Percentiles rank a stretch among this genome's conserved stretches.
phyloP scores from a whole-genome alignment of 2,888 invertebrate genomes.

The Tipula helvola region DNA sequence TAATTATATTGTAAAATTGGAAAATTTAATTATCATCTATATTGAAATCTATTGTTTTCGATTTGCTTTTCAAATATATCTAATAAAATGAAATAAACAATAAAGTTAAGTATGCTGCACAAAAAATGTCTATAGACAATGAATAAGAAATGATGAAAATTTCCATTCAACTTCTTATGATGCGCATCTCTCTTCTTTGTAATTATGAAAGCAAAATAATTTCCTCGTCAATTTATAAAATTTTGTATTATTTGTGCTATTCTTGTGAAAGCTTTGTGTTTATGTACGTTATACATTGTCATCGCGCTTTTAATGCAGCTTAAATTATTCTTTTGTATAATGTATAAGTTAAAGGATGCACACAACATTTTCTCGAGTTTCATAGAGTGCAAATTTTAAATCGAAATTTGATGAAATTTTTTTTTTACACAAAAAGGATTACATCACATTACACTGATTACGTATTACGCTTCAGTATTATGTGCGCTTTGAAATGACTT shows the following conservation, averaged over 20 bases:
- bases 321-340: neutral
- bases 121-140: too few species aligned
- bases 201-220: too few species aligned
- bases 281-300: neutral
- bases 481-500: neutral
- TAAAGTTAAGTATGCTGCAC: neutral
- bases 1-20: neutral
- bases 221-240: neutral
- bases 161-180: too few species aligned
- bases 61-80: neutral
- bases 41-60: neutral
- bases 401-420: neutral
- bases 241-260: neutral
- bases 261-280: too few species aligned
- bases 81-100: neutral
- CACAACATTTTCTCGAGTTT: neutral
- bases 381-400: neutral
- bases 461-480: neutral
- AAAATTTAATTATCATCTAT: neutral
- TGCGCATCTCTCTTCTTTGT: too few species aligned
- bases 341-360: neutral
- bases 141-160: too few species aligned
- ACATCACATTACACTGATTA: neutral
- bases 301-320: neutral
- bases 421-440: neutral